Percentiles rank a stretch among this genome's conserved stretches.
These are phyloP conservation scores for human DNA, from an alignment of 2,113 vertebrate genomes.

Conservation along the genomic window DNA sequence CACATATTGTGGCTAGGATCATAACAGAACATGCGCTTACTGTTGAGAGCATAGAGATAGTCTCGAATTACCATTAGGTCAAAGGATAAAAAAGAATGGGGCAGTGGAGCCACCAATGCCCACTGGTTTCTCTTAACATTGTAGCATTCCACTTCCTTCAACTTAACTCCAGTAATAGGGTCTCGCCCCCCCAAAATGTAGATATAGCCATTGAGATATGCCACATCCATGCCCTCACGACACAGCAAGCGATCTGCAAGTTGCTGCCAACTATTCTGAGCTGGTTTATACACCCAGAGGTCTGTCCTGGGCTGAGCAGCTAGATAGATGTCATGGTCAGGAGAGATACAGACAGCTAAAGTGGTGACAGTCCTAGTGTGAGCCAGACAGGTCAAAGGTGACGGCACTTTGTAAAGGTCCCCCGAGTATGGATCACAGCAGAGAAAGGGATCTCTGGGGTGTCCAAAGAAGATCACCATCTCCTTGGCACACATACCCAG, in stretches of 20 bases:
- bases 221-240: slow-evolving; percentile 88
- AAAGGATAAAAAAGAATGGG: slow-evolving; percentile 89
- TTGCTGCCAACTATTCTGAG: slow-evolving; percentile 89
- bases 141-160: slow-evolving; percentile 91
- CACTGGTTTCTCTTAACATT: slow-evolving; percentile 91
- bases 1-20: slow-evolving; percentile 88
- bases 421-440: slow-evolving; percentile 89
- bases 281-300: slow-evolving; percentile 89
- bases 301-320: slow-evolving; percentile 90
- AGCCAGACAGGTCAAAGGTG: slow-evolving; percentile 86
- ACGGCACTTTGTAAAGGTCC: slow-evolving; percentile 88
- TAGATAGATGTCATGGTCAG: slow-evolving; percentile 88
- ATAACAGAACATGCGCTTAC: slow-evolving; percentile 89
- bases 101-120: slow-evolving; percentile 87
- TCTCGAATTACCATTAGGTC: slow-evolving; percentile 87
- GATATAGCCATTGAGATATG: slow-evolving; percentile 88
- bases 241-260: slow-evolving; percentile 87
- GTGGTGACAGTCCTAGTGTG: slow-evolving; percentile 88
- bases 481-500: slow-evolving; percentile 89
- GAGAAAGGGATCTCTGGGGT: slow-evolving; percentile 89
- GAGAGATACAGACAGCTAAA: slow-evolving; percentile 86
- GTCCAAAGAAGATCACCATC: slow-evolving; percentile 90
- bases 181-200: slow-evolving; percentile 89
- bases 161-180: slow-evolving; percentile 84
- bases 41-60: slow-evolving; percentile 88